Evolutionary conservation across 2,113 vertebrate genomes (phyloP), one percentile per base, ranked within the genome.

Genomic region (Anhinga rufa): DNA sequence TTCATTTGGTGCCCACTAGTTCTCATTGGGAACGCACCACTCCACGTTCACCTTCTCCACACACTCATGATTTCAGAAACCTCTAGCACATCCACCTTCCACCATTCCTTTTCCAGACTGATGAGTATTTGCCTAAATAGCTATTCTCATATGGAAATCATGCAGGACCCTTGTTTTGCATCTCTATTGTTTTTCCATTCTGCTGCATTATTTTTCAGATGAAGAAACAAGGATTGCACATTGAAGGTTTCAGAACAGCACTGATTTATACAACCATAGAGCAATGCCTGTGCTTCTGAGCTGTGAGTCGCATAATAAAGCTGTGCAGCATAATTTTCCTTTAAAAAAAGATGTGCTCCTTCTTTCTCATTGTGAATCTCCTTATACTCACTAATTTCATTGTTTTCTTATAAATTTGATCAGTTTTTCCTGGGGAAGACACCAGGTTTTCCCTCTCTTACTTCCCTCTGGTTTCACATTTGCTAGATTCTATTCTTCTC

Each of bases 21-120:
- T 76, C 21, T 80, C 28, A 0, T 8, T 49, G 10, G 61, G 80
- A 92, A 71, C 0, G 0, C 13, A 57, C 6, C 0, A 0, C 25
- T 74, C n/a, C 8, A 14, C 3, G 1, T 36, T 68, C 40, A 60
- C 55, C 28, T 78, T 29, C 61, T 55, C 28, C 18, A 18, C 0
- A 3, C 2, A 4, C 9, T 44, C 7, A 1, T 25, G 21, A 75
- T 38, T 82, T 74, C n/a, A 74, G 64, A 51, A 31, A 70, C 9
- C 19, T 64, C 48, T 24, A n/a, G 44, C 24, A 57, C 20, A 62
- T 52, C 24, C 0, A 1, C 26, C 13, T 90, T 82, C 28, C 2
- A 7, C n/a, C 1, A 2, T 40, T 90, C 36, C 55, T 88, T 52
- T 79, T 66, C 28, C 42, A 82, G 66, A 71, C 12, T 34, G 38